phyloP scores from a whole-genome alignment of 35 echinoderm and acorn worm genomes.

The Chiridota heheva region DNA sequence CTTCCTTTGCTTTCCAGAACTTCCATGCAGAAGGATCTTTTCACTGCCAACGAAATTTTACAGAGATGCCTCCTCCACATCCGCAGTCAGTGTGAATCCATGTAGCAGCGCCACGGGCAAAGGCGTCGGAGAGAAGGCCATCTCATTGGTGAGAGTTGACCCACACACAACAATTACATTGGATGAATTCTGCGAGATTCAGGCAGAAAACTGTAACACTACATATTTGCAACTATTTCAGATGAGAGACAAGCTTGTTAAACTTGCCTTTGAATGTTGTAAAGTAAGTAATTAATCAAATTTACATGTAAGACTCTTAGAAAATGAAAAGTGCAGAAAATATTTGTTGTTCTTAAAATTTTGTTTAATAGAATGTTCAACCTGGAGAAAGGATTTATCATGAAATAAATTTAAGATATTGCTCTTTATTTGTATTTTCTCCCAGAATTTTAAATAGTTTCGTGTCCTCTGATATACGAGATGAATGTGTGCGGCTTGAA shows the following conservation, averaged over 20 bases:
- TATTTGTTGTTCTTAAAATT: no score
- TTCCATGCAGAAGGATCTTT: conserved; percentile 79
- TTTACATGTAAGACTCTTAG: background rate
- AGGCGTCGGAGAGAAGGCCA: conserved; percentile 72
- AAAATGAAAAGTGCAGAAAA: no score
- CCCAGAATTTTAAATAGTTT: no score
- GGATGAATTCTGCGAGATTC: conserved; percentile 76
- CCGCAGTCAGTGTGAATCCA: conserved; percentile 83
- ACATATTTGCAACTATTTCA: conserved; percentile 61
- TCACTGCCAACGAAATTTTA: conserved; percentile 97
- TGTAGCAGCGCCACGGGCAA: conserved; percentile 65
- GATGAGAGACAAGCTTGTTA: conserved; percentile 81
- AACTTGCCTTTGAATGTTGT: conserved; percentile 80
- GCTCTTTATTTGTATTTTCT: no score
- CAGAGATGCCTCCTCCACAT: conserved; percentile 91
- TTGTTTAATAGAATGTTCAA: no score
- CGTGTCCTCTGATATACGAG: no score
- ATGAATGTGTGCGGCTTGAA: no score
- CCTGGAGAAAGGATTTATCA: no score
- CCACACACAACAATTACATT: conserved; percentile 51
- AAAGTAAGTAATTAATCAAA: conserved; percentile 44
- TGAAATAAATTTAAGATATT: no score
- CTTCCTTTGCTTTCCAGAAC: conserved; percentile 53
- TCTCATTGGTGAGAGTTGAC: conserved; percentile 73
- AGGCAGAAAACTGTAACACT: conserved; percentile 85